These are phyloP conservation scores for Synanceia verrucosa DNA, from an alignment of 2,797 vertebrate species.

Conservation along the genomic window DNA sequence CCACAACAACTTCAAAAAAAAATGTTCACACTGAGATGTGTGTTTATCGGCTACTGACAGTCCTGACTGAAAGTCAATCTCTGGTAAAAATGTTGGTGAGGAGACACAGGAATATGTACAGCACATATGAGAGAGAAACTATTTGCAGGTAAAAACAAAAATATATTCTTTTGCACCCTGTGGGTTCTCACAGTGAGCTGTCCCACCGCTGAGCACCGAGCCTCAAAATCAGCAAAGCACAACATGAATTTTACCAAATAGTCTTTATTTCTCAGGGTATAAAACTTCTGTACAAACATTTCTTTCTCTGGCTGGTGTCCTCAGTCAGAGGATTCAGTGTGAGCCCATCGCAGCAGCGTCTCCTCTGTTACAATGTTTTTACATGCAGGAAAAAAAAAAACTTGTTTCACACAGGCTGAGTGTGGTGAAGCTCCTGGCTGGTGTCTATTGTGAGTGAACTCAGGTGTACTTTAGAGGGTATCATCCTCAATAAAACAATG, in stretches of 20 bases:
- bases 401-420: constrained; percentile 8
- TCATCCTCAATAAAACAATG: constrained; percentile 37
- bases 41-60: neutral
- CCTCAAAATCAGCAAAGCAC: constrained; percentile 43
- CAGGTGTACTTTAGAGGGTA: constrained; percentile 39
- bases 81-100: neutral
- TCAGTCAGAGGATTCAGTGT: constrained; percentile 15
- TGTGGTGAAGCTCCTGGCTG: constrained; percentile 32
- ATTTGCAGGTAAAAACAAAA: neutral
- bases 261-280: constrained; percentile 78
- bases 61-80: neutral
- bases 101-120: neutral
- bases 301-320: constrained; percentile 34
- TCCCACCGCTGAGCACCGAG: constrained; percentile 5
- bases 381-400: constrained; percentile 36
- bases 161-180: constrained; percentile 6
- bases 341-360: constrained; percentile 20
- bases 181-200: constrained; percentile 2
- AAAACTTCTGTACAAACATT: constrained; percentile 69
- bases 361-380: constrained; percentile 38
- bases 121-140: neutral
- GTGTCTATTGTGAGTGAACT: constrained; percentile 44
- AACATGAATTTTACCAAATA: constrained; percentile 58
- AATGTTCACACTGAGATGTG: neutral
- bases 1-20: constrained; percentile 33